A percentile compares a stretch with the other conserved stretches of the same genome.
These are phyloP conservation scores for Drosophila sucinea DNA, from an alignment of 1,140 invertebrate species.

Conservation along the genomic window DNA sequence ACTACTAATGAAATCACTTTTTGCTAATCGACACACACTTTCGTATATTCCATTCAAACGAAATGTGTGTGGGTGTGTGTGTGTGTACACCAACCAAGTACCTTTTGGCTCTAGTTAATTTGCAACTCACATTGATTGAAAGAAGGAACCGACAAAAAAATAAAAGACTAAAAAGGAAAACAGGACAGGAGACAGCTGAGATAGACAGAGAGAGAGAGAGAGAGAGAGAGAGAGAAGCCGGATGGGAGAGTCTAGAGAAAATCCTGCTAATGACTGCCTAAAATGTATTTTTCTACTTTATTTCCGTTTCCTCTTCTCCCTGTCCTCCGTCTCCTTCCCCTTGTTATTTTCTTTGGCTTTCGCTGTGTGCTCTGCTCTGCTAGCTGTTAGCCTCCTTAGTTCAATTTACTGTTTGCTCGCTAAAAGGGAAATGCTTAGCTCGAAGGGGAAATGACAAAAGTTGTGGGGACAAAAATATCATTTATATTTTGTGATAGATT, in stretches of 20 bases:
- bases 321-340: background rate
- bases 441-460: slow-evolving; percentile 12
- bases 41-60: background rate
- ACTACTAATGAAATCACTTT: slow-evolving; percentile 17
- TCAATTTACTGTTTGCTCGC: slow-evolving; percentile 9
- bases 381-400: background rate
- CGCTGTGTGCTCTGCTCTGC: slow-evolving; percentile 27
- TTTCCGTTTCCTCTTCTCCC: slow-evolving; percentile 43
- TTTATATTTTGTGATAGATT: slow-evolving; percentile 12
- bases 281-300: slow-evolving; percentile 53
- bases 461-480: slow-evolving; percentile 4
- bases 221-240: background rate
- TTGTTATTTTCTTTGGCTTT: background rate
- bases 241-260: slow-evolving; percentile 13
- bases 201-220: background rate
- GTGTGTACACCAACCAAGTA: background rate
- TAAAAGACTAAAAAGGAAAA: background rate
- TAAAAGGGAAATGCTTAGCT: slow-evolving; percentile 11
- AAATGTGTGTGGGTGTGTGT: background rate
- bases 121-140: slow-evolving; percentile 11
- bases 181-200: background rate
- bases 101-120: slow-evolving; percentile 6
- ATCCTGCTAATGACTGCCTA: slow-evolving; percentile 44
- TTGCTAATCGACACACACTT: slow-evolving; percentile 10
- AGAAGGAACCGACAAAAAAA: background rate